Base-by-base conservation (phyloP, 1,140 invertebrate genomes). In the Nephotettix cincticeps region DNA sequence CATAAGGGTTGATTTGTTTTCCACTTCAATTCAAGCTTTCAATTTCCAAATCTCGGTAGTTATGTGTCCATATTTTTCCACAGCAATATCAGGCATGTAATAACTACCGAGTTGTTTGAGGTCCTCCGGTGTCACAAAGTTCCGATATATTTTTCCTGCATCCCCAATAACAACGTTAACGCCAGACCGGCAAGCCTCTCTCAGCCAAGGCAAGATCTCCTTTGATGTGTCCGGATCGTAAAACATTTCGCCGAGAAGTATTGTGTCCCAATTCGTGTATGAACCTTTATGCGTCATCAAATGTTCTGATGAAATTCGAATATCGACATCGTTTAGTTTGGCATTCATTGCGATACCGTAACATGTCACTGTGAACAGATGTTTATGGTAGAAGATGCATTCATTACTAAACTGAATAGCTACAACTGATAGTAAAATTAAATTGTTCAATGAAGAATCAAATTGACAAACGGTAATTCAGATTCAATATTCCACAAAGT, bases 161-260 rank as follows among this genome's bases (percentile, higher is more conserved):
- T 83, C 82, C 6, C 77, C 80, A 27, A 83, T 47, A 30, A 79
- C 77, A 54, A 83, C 77, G 23, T 63, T 77, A 2, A 77, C 65
- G 0, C 29, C 29, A 14, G 71, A 51, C 14, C n/a, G 4, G 47
- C 47, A 51, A 4, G 82, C 71, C 13, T 67, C 66, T 2, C 76
- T 70, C 0, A 87, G 74, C 86, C 86, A 87, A 0, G 80, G 72
- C 36, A 84, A 81, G 13, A 86, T 68, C 11, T 69, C 30, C 3
- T 74, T 76, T 0, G 82, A 81, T 56, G 84, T 83, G 56, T 83
- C 80, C 71, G 84, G 81, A 71, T 87, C 83, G 73, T 87, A 87
- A 71, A 87, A 81, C 78, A 87, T 82, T 74, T 87, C 85, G 14
- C 85, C 85, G 17, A 86, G 76, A 9, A 87, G 76, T 28, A 87